These are phyloP conservation scores for Campopleginae sp. DNA, from an alignment of 2,888 invertebrate genomes.

Conservation along the genomic window DNA sequence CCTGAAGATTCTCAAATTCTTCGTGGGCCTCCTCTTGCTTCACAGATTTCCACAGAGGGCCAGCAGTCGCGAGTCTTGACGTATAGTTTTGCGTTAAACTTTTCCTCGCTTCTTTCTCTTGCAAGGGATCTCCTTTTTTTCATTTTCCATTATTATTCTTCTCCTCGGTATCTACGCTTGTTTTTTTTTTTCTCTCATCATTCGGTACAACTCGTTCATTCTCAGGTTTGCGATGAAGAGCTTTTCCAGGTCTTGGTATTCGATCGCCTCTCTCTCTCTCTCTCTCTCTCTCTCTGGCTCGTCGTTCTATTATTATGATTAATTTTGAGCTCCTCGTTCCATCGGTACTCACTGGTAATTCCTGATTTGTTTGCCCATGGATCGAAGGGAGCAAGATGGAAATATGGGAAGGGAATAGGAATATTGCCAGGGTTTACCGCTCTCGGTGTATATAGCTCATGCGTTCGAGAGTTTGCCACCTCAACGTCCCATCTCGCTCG, in stretches of 20 bases:
- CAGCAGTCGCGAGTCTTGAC: neutral
- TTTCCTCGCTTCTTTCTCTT: constrained; percentile 14
- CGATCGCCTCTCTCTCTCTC: constrained; percentile 45
- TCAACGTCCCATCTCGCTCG: constrained; percentile 40
- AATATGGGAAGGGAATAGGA: constrained; percentile 34
- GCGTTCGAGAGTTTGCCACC: constrained; percentile 62
- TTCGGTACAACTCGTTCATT: constrained; percentile 34
- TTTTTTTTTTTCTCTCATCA: constrained; percentile 25
- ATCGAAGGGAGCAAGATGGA: constrained; percentile 59
- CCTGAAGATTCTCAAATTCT: constrained; percentile 51
- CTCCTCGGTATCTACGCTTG: neutral
- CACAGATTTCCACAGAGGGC: constrained; percentile 12
- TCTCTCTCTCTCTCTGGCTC: too few species aligned
- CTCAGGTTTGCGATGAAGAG: neutral
- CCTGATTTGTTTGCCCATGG: constrained; percentile 67
- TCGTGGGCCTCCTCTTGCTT: constrained; percentile 22
- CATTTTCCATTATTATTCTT: neutral
- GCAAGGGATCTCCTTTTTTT: constrained; percentile 10
- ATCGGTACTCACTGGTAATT: constrained; percentile 61
- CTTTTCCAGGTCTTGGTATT: constrained; percentile 25
- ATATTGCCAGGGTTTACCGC: constrained; percentile 64
- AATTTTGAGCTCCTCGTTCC: constrained; percentile 53
- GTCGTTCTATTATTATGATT: constrained; percentile 62
- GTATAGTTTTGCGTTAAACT: constrained; percentile 29
- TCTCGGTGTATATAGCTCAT: constrained; percentile 43